Percentiles rank a stretch among this genome's conserved stretches.
Evolutionary conservation across 2,888 invertebrate genomes (phyloP).

Genomic region (Drosophila mettleri): DNA sequence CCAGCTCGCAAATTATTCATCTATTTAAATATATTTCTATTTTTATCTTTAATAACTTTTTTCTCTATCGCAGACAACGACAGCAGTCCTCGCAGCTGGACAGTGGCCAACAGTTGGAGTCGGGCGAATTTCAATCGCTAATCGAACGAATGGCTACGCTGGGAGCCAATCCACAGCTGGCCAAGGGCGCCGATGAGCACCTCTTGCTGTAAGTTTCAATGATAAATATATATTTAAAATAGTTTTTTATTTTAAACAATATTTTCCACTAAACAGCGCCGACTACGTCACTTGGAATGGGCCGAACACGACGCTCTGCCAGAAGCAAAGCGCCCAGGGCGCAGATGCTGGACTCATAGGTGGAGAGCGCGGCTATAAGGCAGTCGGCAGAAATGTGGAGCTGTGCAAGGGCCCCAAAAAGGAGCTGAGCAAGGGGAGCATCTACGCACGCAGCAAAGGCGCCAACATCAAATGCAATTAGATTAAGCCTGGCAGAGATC

Average conservation of each 20-base stretch:
- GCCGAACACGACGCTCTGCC: constrained; percentile 88
- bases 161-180: constrained; percentile 90
- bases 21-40: neutral
- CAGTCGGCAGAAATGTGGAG: constrained; percentile 89
- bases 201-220: constrained; percentile 89
- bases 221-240: neutral
- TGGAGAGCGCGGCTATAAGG: constrained; percentile 85
- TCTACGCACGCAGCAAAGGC: constrained; percentile 88
- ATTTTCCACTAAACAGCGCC: constrained; percentile 86
- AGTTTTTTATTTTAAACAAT: neutral
- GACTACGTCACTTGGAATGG: constrained; percentile 95
- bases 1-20: constrained; percentile 2
- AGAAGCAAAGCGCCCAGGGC: constrained; percentile 86
- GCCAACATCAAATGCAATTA: constrained; percentile 85
- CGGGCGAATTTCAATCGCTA: constrained; percentile 83
- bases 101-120: constrained; percentile 69
- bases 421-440: constrained; percentile 91
- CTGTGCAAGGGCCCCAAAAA: constrained; percentile 90
- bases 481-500: neutral
- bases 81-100: constrained; percentile 68
- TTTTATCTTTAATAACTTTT: neutral
- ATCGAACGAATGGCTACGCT: constrained; percentile 84
- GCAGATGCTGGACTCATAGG: constrained; percentile 86
- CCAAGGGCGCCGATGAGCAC: constrained; percentile 92
- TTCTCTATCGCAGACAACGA: constrained; percentile 62